Evolutionary conservation across 2,113 vertebrate species (phyloP).

Genomic region (Cyprinodon tularosa): DNA sequence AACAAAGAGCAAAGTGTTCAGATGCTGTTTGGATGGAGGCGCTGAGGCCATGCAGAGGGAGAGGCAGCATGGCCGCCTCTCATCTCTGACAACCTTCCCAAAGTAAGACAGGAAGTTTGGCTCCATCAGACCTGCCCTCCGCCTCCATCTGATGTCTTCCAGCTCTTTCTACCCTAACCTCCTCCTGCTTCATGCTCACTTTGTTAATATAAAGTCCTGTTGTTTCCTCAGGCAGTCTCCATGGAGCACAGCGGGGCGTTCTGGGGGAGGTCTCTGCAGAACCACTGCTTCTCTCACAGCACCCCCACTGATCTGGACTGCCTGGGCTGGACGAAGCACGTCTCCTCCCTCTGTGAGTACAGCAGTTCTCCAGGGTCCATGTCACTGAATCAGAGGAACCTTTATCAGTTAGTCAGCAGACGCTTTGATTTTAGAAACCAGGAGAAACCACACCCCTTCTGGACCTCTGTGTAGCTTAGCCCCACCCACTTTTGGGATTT

Average conservation of each 20-base stretch:
- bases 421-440: too few relatives aligned
- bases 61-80: conserved; percentile 63
- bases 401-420: too few relatives aligned
- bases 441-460: too few relatives aligned
- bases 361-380: too few relatives aligned
- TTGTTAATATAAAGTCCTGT: not conserved
- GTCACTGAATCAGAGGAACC: too few relatives aligned
- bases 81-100: conserved; percentile 63
- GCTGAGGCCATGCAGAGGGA: conserved; percentile 71
- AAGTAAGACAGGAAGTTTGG: conserved; percentile 79
- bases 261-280: conserved; percentile 71
- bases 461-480: too few relatives aligned
- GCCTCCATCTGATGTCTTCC: conserved; percentile 2
- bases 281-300: conserved; percentile 85
- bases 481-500: too few relatives aligned
- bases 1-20: conserved; percentile 70
- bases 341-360: conserved; percentile 75
- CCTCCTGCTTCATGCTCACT: too few relatives aligned
- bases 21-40: conserved; percentile 89
- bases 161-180: not conserved
- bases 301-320: conserved; percentile 84
- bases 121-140: not conserved
- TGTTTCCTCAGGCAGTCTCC: conserved; percentile 41
- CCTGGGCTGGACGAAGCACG: conserved; percentile 72
- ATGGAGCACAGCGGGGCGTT: conserved; percentile 63